These are phyloP conservation scores for Stictonetta naevosa DNA, from an alignment of 2,113 vertebrate genomes.

Conservation along the genomic window DNA sequence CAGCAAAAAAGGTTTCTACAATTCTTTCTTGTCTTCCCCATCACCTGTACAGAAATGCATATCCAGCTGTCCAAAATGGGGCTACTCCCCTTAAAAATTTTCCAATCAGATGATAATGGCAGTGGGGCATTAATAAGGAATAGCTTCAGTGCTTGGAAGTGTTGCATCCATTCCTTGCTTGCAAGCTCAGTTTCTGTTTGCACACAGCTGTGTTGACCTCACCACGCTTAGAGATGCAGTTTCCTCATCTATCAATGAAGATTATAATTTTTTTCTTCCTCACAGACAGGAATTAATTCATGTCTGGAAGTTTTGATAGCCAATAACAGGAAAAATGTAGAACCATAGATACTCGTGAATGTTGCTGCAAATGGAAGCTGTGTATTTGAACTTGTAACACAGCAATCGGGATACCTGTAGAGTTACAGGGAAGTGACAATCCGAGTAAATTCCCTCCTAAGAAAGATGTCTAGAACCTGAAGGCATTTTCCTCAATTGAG, in stretches of 20 bases:
- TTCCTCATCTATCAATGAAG: not conserved
- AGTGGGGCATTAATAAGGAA: not conserved
- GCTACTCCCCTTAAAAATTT: not conserved
- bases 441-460: not conserved
- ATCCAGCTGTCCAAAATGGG: not conserved
- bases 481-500: not conserved
- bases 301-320: not conserved
- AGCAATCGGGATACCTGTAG: not conserved
- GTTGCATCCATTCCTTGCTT: not conserved
- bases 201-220: not conserved
- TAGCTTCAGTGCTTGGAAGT: not conserved
- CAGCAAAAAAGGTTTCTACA: not conserved
- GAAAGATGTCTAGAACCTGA: not conserved
- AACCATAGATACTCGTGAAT: not conserved
- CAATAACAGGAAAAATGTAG: not conserved
- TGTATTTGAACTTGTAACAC: not conserved
- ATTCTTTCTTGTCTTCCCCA: not conserved
- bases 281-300: not conserved
- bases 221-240: not conserved
- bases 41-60: not conserved
- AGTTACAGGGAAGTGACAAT: not conserved
- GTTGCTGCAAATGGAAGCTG: not conserved
- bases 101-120: not conserved
- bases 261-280: not conserved
- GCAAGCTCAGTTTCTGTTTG: not conserved